phyloP scores from a whole-genome alignment of 2,888 invertebrate species.

The Stegophylla sp. region DNA sequence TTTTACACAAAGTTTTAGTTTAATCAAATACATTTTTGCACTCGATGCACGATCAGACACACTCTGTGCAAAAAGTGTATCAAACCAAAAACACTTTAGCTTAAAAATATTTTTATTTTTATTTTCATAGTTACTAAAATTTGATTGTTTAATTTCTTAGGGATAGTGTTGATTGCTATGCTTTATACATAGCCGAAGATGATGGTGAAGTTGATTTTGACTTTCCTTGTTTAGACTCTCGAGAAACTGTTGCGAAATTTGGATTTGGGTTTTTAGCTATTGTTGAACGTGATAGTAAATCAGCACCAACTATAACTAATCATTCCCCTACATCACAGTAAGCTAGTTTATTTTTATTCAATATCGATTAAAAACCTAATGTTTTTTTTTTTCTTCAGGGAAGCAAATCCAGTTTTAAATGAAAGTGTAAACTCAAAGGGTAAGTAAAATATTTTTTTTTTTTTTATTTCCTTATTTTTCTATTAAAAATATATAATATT shows the following conservation, averaged over 20 bases:
- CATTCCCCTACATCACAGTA: constrained; percentile 55
- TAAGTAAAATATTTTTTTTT: constrained; percentile 15
- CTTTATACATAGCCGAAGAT: constrained; percentile 92
- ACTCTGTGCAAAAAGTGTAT: no score
- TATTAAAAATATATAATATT: constrained; percentile 14
- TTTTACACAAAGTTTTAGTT: no score
- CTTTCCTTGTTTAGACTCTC: constrained; percentile 87
- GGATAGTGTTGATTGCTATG: constrained; percentile 75
- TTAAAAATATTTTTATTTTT: background rate
- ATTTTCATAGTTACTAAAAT: background rate
- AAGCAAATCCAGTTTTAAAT: constrained; percentile 38
- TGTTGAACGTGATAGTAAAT: constrained; percentile 69
- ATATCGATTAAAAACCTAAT: background rate
- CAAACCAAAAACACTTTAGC: no score
- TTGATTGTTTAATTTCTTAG: constrained; percentile 63
- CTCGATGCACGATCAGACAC: no score
- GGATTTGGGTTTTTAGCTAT: constrained; percentile 88
- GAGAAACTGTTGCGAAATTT: constrained; percentile 90
- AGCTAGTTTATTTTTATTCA: background rate
- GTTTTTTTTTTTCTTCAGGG: constrained; percentile 18
- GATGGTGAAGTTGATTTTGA: constrained; percentile 94
- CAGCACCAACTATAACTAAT: constrained; percentile 41
- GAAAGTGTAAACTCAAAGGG: constrained; percentile 49
- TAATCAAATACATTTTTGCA: no score
- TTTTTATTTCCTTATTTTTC: background rate